Conservation (phyloP, 2,888 invertebrate species). For the Melanostoma scalare region DNA sequence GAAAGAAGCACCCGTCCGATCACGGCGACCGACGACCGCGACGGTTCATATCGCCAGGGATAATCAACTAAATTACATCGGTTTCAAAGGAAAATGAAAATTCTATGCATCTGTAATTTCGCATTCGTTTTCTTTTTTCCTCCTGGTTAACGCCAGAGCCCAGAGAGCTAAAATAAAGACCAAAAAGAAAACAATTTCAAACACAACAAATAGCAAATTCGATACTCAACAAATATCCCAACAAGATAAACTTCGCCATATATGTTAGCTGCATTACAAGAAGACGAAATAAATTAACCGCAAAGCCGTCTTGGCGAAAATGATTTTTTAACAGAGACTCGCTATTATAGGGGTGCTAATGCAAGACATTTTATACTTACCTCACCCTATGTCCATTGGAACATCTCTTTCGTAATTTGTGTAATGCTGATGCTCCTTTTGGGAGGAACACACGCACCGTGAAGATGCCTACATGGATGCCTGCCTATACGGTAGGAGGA, state of each 20-base stretch:
- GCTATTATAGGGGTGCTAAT: constrained; percentile 68
- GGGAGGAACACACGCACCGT: constrained; percentile 64
- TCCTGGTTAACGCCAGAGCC: constrained; percentile 45
- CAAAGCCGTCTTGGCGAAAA: constrained; percentile 60
- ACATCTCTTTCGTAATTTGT: constrained; percentile 40
- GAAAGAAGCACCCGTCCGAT: neutral
- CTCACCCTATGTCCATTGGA: constrained; percentile 45
- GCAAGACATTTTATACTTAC: constrained; percentile 42
- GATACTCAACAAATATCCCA: constrained; percentile 11
- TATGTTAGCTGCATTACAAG: constrained; percentile 37
- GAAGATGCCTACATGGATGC: constrained; percentile 26
- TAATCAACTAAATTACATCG: constrained; percentile 72
- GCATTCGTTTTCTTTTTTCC: constrained; percentile 65
- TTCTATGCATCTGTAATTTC: constrained; percentile 71
- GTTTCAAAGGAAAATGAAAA: constrained; percentile 73
- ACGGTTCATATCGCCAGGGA: constrained; percentile 62
- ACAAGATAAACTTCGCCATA: constrained; percentile 32
- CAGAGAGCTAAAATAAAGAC: constrained; percentile 20
- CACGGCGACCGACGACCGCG: constrained; percentile 10
- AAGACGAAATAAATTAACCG: constrained; percentile 69
- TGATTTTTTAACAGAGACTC: constrained; percentile 58
- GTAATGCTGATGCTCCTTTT: constrained; percentile 29
- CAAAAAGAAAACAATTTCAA: constrained; percentile 1
- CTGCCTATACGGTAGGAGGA: constrained; percentile 44
- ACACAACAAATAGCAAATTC: constrained; percentile 9